phyloP scores from a whole-genome alignment of 2,113 vertebrate species.

The Gallinago media region DNA sequence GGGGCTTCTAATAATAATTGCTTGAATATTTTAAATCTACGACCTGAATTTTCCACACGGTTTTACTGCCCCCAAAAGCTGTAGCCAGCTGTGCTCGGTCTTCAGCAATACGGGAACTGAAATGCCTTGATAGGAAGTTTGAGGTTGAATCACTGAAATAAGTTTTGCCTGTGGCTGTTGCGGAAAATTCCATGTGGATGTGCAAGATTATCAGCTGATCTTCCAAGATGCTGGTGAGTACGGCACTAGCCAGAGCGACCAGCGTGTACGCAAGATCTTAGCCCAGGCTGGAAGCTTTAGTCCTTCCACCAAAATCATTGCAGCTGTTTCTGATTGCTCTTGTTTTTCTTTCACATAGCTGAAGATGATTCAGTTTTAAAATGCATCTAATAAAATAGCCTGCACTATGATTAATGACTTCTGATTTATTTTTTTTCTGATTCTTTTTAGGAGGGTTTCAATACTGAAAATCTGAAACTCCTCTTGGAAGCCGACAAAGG shows the following conservation, averaged over 20 bases:
- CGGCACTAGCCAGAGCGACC: not conserved
- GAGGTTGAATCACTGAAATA: constrained; percentile 31
- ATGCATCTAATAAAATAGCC: not conserved
- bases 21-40: not conserved
- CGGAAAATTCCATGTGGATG: constrained; percentile 37
- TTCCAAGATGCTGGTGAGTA: not conserved
- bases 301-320: not conserved
- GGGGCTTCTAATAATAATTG: not conserved
- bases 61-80: not conserved
- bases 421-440: not conserved
- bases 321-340: constrained; percentile 25
- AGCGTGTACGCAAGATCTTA: not conserved
- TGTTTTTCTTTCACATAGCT: not conserved
- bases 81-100: not conserved
- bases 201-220: constrained; percentile 31
- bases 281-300: not conserved
- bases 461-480: not conserved
- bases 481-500: not conserved
- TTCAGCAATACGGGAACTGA: not conserved
- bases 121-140: constrained; percentile 27
- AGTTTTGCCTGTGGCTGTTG: constrained; percentile 7
- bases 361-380: not conserved
- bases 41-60: not conserved
- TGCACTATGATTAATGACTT: not conserved
- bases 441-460: not conserved